Conservation (phyloP, 1,140 invertebrate genomes). For the Drosophila bifasciata region DNA sequence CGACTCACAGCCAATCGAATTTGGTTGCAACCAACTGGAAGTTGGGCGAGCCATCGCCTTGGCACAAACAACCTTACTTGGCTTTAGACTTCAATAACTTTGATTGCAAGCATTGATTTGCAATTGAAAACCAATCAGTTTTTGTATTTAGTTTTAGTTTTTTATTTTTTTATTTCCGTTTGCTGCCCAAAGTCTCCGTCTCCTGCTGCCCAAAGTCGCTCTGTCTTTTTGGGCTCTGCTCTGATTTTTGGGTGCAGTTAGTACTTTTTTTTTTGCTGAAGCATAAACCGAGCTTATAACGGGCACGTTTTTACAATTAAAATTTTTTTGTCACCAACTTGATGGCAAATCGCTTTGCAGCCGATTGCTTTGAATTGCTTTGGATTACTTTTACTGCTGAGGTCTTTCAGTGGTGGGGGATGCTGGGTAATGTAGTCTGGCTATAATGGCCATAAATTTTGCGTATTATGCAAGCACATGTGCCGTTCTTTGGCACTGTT, state of each 20-base stretch:
- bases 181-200: too few relatives aligned
- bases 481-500: constrained; percentile 27
- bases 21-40: constrained; percentile 17
- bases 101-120: constrained; percentile 51
- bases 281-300: constrained; percentile 27
- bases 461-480: constrained; percentile 29
- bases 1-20: not conserved
- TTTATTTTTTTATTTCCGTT: too few relatives aligned
- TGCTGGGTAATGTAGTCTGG: constrained; percentile 22
- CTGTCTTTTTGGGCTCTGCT: too few relatives aligned
- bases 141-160: constrained; percentile 11
- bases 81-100: constrained; percentile 35
- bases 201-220: too few relatives aligned
- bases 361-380: not conserved
- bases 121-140: constrained; percentile 53
- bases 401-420: constrained; percentile 11
- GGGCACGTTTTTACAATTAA: constrained; percentile 48
- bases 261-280: too few relatives aligned
- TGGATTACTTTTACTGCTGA: not conserved
- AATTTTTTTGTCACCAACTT: constrained; percentile 45
- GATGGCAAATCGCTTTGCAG: constrained; percentile 25
- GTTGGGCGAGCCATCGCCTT: constrained; percentile 19
- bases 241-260: too few relatives aligned
- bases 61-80: constrained; percentile 14
- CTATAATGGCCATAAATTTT: constrained; percentile 27